Conservation (phyloP, 2,113 vertebrate species). For the Cyrtonyx montezumae region DNA sequence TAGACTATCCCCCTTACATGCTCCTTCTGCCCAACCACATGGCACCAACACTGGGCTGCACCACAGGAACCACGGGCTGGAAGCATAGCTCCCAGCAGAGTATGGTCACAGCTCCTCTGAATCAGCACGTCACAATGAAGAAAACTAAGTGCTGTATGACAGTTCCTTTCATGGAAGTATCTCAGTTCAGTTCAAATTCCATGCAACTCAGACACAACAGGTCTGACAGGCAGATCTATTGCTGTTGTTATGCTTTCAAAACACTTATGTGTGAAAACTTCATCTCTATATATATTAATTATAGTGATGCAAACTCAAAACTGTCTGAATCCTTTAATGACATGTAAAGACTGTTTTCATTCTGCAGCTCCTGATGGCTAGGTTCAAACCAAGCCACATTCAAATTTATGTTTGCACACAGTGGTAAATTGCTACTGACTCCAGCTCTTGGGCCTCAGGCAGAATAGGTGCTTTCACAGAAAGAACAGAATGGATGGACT, state of each 20-base stretch:
- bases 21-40: background rate
- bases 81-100: background rate
- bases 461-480: background rate
- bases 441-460: background rate
- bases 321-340: background rate
- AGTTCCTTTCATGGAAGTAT: background rate
- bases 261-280: background rate
- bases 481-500: background rate
- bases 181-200: background rate
- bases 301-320: background rate
- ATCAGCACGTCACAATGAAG: background rate
- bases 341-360: background rate
- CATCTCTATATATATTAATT: background rate
- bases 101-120: background rate
- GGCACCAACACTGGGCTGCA: accelerated
- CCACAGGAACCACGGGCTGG: background rate
- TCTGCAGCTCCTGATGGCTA: background rate
- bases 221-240: background rate
- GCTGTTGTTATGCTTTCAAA: slow-evolving; percentile 11
- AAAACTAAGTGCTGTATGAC: background rate
- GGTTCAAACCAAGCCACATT: background rate
- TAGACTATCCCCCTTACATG: background rate
- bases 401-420: background rate
- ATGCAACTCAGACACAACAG: background rate
- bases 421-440: background rate